Evolutionary conservation across 2,113 vertebrate genomes (phyloP), one percentile per base, ranked within the genome.

Genomic region (Chaetodon auriga): DNA sequence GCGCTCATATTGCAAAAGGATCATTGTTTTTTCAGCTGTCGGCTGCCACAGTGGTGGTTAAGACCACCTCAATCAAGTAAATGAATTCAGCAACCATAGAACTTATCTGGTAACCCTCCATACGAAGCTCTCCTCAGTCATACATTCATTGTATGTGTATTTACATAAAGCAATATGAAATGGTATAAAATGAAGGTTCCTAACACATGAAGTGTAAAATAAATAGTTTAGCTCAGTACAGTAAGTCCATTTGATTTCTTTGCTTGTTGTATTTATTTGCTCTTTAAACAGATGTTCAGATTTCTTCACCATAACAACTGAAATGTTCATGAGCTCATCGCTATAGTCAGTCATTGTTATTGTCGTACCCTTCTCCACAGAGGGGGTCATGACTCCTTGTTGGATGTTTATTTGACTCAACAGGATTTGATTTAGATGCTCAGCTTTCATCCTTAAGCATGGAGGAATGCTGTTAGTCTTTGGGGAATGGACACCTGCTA

Each of bases 401-500:
- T 53, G 45, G 75, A 48, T 77, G 51, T 69, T 58, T 35, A 57
- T 57, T 68, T 30, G 64, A 49, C 54, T 60, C 54, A 18, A 11
- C 35, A 19, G 45, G 35, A 23, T 19, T 46, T 21, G 23, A 36
- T 19, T 45, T 46, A 45, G 14, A 13, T 15, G 72, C 13, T 35
- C 43, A 14, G 35, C 41, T 68, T 66, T 82, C 43, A 61, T 61
- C 41, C 45, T 49, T 14, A 36, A 65, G 62, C 11, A 9, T 0
- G 41, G 46, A 75, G 73, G 13, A 55, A 4, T 54, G 57, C 55
- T 23, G 58, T 68, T 25, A 62, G 57, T 53, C 35, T 73, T 36
- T 16, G 7, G 61, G 41, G 53, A 72, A 19, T n/a, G 35, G 15
- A 68, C 66, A 51, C 12, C 30, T 41, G 23, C 23, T 30, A 8